phyloP scores from a whole-genome alignment of 2,797 vertebrate genomes.

The Argyrosomus regius region DNA sequence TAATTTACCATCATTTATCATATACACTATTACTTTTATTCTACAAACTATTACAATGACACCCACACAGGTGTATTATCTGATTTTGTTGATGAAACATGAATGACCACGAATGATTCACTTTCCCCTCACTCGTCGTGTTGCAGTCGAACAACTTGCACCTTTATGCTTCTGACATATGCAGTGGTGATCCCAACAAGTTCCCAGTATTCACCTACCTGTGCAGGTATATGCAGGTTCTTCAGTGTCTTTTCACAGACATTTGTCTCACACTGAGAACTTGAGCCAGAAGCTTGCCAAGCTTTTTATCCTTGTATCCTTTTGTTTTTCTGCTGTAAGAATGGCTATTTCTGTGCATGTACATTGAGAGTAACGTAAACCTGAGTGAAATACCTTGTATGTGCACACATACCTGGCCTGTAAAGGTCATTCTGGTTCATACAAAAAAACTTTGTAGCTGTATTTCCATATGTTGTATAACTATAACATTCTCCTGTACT shows the following conservation, averaged over 20 bases:
- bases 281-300: neutral
- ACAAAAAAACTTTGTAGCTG: neutral
- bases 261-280: neutral
- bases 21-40: neutral
- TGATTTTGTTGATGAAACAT: neutral
- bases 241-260: neutral
- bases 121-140: no score
- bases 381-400: no score
- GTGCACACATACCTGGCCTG: no score
- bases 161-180: slow-evolving; percentile 1
- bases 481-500: neutral
- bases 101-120: no score
- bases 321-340: no score
- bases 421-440: no score
- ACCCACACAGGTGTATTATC: neutral
- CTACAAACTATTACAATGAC: neutral
- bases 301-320: no score
- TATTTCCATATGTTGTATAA: slow-evolving; percentile 8
- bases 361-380: no score
- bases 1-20: neutral
- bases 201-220: neutral
- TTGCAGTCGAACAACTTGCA: neutral
- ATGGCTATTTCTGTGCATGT: no score
- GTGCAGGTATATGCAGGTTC: neutral
- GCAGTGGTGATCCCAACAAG: neutral